Conservation (phyloP, 2,888 invertebrate genomes). For the Trissoscelio sp. region DNA sequence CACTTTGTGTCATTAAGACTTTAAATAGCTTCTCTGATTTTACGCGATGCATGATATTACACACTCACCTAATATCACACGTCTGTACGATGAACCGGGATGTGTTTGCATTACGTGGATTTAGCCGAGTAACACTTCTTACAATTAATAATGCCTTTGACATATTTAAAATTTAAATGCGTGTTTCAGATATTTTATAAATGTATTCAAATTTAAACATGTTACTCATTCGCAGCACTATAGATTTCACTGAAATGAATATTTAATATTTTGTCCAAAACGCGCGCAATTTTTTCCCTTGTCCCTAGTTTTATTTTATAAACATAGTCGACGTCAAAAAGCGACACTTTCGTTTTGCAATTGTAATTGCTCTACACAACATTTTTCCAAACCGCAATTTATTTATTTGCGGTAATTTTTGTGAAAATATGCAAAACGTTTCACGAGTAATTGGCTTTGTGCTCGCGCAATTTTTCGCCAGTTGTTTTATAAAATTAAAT, state of each 20-base stretch:
- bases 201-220: conserved; percentile 45
- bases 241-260: conserved; percentile 35
- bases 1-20: conserved; percentile 58
- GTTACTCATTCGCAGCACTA: conserved; percentile 24
- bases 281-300: not conserved
- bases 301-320: conserved; percentile 4
- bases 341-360: conserved; percentile 16
- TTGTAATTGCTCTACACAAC: conserved; percentile 15
- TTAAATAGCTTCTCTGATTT: conserved; percentile 51
- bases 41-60: conserved; percentile 35
- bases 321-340: conserved; percentile 8
- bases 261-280: conserved; percentile 33
- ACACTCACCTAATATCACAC: conserved; percentile 28
- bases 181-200: conserved; percentile 34
- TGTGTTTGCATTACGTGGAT: conserved; percentile 15
- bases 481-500: conserved; percentile 12
- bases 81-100: not conserved
- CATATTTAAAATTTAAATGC: conserved; percentile 51
- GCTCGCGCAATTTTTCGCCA: too few species aligned
- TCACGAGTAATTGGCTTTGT: conserved; percentile 5
- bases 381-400: not conserved
- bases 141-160: conserved; percentile 55
- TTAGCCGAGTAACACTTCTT: conserved; percentile 33
- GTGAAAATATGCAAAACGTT: not conserved
- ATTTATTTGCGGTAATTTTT: conserved; percentile 4